Percentiles rank a stretch among this genome's conserved stretches.
These are phyloP conservation scores for Graptemys geographica DNA, from an alignment of 2,797 vertebrate genomes.

Conservation along the genomic window DNA sequence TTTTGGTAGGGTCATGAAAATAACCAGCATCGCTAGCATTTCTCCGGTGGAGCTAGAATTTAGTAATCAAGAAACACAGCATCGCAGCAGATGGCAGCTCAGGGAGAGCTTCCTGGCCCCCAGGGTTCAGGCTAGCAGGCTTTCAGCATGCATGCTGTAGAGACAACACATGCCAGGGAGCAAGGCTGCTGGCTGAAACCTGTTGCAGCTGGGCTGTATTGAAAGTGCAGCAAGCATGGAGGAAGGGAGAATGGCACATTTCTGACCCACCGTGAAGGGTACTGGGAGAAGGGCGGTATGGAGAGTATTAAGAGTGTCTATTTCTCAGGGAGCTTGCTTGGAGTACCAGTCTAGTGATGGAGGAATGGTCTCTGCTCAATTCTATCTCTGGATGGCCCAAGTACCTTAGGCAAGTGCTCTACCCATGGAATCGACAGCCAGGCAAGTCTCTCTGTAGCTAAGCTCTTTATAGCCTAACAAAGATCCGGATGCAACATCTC, in stretches of 20 bases:
- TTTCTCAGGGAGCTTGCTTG: neutral
- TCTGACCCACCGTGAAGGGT: neutral
- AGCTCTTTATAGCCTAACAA: neutral
- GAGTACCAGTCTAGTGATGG: neutral
- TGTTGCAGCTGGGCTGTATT: neutral
- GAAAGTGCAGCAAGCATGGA: neutral
- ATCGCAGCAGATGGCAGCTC: neutral
- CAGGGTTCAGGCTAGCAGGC: too few species aligned
- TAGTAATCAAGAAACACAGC: neutral
- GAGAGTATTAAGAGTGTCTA: neutral
- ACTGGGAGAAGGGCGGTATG: too few species aligned
- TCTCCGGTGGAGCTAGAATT: neutral
- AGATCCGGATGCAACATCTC: neutral
- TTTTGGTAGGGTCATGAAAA: neutral
- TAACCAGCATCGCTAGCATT: neutral
- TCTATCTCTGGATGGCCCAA: neutral
- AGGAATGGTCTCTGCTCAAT: neutral
- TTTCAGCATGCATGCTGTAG: too few species aligned
- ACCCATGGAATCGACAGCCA: too few species aligned
- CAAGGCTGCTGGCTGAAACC: neutral
- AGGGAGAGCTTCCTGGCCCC: neutral
- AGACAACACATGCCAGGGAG: neutral
- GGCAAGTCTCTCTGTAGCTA: neutral
- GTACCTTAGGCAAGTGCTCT: neutral
- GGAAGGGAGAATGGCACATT: neutral